These are phyloP conservation scores for Takifugu bimaculatus DNA, from an alignment of 2,113 vertebrate species.

Conservation along the genomic window DNA sequence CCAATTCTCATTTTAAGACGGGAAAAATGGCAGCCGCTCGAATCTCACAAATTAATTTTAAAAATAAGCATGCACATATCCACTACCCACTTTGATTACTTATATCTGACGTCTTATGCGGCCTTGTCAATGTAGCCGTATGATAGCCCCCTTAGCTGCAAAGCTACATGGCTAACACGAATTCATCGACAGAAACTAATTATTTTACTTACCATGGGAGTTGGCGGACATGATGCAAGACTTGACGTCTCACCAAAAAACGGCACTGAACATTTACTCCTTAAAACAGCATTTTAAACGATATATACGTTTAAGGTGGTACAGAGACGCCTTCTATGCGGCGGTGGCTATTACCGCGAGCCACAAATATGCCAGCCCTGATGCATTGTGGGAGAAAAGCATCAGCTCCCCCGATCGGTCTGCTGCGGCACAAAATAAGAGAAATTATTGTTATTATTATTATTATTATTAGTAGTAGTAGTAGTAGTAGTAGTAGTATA, in stretches of 20 bases:
- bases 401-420: conserved; percentile 3
- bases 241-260: conserved; percentile 29
- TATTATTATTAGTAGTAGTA: too few relatives aligned
- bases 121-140: background rate
- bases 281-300: conserved; percentile 5
- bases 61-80: background rate
- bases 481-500: too few relatives aligned
- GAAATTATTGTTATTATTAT: too few relatives aligned
- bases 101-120: rapidly evolving
- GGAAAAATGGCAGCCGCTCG: background rate
- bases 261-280: conserved; percentile 47
- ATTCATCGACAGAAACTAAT: conserved; percentile 13
- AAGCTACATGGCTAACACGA: conserved; percentile 19
- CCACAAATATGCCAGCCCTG: conserved; percentile 54
- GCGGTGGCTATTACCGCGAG: conserved; percentile 1
- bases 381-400: conserved; percentile 59
- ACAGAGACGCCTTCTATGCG: conserved; percentile 8
- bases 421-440: background rate
- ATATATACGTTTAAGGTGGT: background rate
- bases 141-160: background rate
- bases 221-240: conserved; percentile 68
- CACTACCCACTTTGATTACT: background rate
- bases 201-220: conserved; percentile 61
- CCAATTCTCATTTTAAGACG: too few relatives aligned
- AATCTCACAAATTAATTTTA: background rate